Evolutionary conservation across 2,113 vertebrate genomes (phyloP).

Genomic region (Salvelinus fontinalis): DNA sequence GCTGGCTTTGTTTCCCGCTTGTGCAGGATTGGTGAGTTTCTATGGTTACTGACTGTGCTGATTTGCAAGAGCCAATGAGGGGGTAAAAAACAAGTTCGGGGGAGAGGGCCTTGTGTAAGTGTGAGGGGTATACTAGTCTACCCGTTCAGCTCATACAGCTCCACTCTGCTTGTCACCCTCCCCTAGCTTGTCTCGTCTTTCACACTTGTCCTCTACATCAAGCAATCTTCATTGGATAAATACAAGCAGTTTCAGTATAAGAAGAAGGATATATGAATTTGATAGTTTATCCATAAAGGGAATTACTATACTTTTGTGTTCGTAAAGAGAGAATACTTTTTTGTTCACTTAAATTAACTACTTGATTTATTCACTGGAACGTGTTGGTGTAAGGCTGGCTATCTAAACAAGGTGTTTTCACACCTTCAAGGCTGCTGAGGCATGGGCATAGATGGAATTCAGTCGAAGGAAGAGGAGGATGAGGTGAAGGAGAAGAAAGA

Average conservation of each 20-base stretch:
- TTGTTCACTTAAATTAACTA: not conserved
- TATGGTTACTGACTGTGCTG: conserved; percentile 30
- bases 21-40: conserved; percentile 29
- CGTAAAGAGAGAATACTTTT: not conserved
- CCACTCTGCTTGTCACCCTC: not conserved
- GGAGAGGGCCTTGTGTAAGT: conserved; percentile 9
- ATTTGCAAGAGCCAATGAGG: conserved; percentile 42
- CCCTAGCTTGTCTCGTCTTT: not conserved
- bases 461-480: conserved; percentile 17
- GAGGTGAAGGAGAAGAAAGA: conserved; percentile 18
- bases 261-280: not conserved
- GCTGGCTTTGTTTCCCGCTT: conserved; percentile 59
- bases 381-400: not conserved
- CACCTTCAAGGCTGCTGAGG: not conserved
- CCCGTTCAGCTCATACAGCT: not conserved
- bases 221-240: not conserved
- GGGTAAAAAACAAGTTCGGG: conserved; percentile 13
- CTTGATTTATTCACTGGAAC: not conserved
- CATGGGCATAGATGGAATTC: conserved; percentile 47
- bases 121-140: not conserved
- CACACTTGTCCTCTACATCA: not conserved
- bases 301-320: not conserved
- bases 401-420: not conserved
- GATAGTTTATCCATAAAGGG: no score
- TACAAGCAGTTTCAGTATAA: not conserved